phyloP scores from a whole-genome alignment of 2,888 invertebrate genomes.

The Lycophotia porphyrea region DNA sequence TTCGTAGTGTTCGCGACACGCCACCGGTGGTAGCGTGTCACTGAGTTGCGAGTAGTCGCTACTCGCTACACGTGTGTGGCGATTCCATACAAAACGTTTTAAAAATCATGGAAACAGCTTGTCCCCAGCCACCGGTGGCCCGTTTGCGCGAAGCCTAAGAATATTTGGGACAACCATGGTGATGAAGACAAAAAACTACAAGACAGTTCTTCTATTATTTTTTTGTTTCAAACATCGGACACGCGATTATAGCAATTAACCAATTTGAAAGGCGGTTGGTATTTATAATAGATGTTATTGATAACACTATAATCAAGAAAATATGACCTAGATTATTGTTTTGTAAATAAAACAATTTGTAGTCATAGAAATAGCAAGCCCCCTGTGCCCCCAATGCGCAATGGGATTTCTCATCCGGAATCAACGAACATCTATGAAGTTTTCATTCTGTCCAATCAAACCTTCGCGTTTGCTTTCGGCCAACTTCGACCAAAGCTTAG shows the following conservation, averaged over 20 bases:
- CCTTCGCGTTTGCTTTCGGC: no score
- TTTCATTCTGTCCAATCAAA: no score
- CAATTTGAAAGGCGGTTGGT: constrained; percentile 40
- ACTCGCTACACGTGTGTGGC: no score
- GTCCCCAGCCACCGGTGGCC: no score
- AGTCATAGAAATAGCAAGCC: not conserved
- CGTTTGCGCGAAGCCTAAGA: no score
- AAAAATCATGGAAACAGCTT: no score
- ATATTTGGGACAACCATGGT: constrained; percentile 36
- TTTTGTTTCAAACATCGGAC: constrained; percentile 37
- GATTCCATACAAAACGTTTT: no score
- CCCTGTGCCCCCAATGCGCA: not conserved
- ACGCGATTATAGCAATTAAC: constrained; percentile 46
- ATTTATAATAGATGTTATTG: not conserved
- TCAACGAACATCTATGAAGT: not conserved
- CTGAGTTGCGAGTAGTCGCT: no score
- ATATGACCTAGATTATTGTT: constrained; percentile 11
- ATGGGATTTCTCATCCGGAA: not conserved
- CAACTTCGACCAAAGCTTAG: no score
- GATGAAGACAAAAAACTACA: constrained; percentile 4
- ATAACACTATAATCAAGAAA: constrained; percentile 9
- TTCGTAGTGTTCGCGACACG: no score
- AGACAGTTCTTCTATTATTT: constrained; percentile 1
- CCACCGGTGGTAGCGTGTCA: no score
- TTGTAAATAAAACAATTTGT: not conserved